Base-by-base conservation (phyloP, 2,797 vertebrate genomes). In the Pogonophryne albipinna region DNA sequence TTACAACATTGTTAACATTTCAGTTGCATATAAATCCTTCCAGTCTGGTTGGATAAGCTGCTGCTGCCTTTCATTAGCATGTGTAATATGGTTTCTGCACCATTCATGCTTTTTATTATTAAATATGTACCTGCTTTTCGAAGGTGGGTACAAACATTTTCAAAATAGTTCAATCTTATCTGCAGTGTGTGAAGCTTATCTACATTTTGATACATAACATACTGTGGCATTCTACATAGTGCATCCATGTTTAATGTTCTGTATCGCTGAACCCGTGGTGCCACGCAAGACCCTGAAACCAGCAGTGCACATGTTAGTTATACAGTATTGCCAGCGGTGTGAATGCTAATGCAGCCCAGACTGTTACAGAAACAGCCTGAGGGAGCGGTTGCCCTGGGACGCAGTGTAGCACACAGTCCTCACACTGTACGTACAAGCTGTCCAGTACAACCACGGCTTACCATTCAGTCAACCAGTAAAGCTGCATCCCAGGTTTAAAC, bases 281-380 rank as follows among this genome's bases (percentile, higher is more conserved):
- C 49, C 42, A 41, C 27, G 31, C 31, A 50, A 46, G 38, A 6
- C 19, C 75, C 51, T 65, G 41, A 71, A 60, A 66, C 31, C 55
- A 47, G 46, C 53, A 66, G 31, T 63, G 45, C 47, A 17, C 17
- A 41, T 17, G 31, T 41, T 66, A 63, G 50, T 34, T 23, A 47
- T n/a, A 46, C 45, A 15, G 63, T 19, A 38, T 17, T 64, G 70
- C 66, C 75, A 63, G 56, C 11, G 16, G 56, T 64, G 62, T 55
- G 76, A 78, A 84, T 81, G 64, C 61, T 62, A 82, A 63, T 72
- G 63, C 82, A 66, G 66, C 71, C 62, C 57, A 58, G 62, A 66
- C 55, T 76, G 69, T 80, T 70, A 62, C 49, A 82, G 50, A 75
- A 72, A 31, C 63, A 58, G 77, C 79, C 71, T 16, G 55, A 72